Base-by-base conservation (phyloP, 2,888 invertebrate species). In the Hecatera dysodea region DNA sequence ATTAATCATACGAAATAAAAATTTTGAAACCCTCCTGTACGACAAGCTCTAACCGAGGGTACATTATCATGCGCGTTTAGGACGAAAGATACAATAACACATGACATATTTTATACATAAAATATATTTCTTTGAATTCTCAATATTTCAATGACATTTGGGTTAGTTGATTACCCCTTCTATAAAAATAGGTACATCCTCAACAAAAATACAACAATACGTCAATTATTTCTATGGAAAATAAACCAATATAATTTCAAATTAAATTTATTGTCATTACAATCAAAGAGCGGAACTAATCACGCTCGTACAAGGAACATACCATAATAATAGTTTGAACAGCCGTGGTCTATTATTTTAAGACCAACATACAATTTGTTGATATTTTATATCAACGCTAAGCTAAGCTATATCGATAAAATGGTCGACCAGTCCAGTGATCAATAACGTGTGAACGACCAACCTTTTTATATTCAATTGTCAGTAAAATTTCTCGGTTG, bases 1-100 rank as follows among this genome's bases (percentile, higher is more conserved):
- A 95, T 95, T 94, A 94, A 95, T 95, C 95, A 96, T 95, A 87
- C 87, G 70, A 87, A 76, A 90, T 91, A 90, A 90, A 88, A 88
- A 85, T 79, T 82, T 88, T 86, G 85, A 90, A 85, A 85, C 88
- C 83, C 81, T 72, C 79, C 77, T 74, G 81, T 81, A 86, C 85
- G 87, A 84, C 83, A 83, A 79, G 79, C 75, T 80, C 81, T 80
- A 80, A 82, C 81, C 81, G 66, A 71, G 74, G 70, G 81, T 79
- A 78, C 67, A 80, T 82, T 80, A 78, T 75, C 69, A 80, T 80
- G 75, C 64, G 78, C 71, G 75, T 81, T 82, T 68, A 72, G 69
- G 67, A 65, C 52, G 59, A 66, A 61, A 53, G 53, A 81, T 78
- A n/a, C n/a, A 70, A 76, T 75, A 68, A 71, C 65, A 72, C 67